Percentiles rank a stretch among this genome's conserved stretches.
Conservation (phyloP, 1,140 invertebrate genomes). For the Phenacoccus solenopsis region DNA sequence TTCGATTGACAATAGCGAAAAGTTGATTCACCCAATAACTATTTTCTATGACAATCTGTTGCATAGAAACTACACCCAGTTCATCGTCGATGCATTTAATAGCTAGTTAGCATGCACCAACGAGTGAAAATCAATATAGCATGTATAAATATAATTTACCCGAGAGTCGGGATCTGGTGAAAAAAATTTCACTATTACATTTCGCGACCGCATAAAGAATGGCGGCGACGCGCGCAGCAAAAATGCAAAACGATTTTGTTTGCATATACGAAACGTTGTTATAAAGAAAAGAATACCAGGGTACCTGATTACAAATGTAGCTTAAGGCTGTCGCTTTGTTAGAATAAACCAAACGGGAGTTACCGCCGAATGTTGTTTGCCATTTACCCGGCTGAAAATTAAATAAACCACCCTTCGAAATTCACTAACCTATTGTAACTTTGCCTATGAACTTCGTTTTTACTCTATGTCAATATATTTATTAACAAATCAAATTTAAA, state of each 20-base stretch:
- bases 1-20: background rate
- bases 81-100: background rate
- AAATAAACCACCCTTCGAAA: background rate
- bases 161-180: background rate
- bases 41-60: slow-evolving; percentile 2
- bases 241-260: slow-evolving; percentile 2
- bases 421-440: background rate
- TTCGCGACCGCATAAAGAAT: background rate
- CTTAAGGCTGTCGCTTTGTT: background rate
- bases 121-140: background rate
- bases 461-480: slow-evolving; percentile 1
- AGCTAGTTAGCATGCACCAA: background rate
- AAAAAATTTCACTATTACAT: background rate
- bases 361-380: background rate
- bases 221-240: background rate
- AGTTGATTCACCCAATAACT: background rate
- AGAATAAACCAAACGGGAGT: background rate
- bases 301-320: background rate
- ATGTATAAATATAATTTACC: background rate
- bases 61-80: background rate
- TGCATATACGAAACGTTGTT: too few species aligned
- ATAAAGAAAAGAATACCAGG: background rate
- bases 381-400: background rate
- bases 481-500: background rate
- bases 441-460: background rate